Evolutionary conservation across 2,888 invertebrate species (phyloP).

Genomic region (Luffia ferchaultella): DNA sequence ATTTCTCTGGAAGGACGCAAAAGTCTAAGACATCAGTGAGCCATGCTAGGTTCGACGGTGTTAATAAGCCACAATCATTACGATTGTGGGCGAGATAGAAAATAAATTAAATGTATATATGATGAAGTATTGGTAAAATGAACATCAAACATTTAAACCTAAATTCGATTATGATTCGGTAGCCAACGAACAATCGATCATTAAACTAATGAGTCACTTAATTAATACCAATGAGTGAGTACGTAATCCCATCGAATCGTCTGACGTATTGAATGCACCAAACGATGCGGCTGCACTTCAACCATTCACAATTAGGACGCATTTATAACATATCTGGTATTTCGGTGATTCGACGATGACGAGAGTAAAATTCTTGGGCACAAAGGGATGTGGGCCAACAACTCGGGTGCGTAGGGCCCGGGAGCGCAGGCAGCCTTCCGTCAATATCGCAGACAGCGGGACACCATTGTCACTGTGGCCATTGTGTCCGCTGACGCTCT

Average conservation of each 20-base stretch:
- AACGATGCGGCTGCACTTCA: constrained; percentile 15
- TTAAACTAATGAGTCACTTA: not conserved
- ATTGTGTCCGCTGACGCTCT: constrained; percentile 46
- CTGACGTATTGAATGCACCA: constrained; percentile 17
- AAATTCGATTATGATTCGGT: too few species aligned
- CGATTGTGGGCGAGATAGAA: too few species aligned
- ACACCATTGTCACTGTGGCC: constrained; percentile 53
- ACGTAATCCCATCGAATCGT: too few species aligned
- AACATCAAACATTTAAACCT: too few species aligned
- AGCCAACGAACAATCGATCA: too few species aligned
- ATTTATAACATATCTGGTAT: constrained; percentile 35
- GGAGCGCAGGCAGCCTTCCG: constrained; percentile 32
- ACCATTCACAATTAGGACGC: constrained; percentile 32
- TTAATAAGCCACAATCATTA: too few species aligned
- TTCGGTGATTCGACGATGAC: constrained; percentile 37
- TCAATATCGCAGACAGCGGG: constrained; percentile 63
- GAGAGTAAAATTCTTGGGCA: constrained; percentile 46
- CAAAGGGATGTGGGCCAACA: constrained; percentile 30
- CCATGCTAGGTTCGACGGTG: too few species aligned
- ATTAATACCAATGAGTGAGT: not conserved
- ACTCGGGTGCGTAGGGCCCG: constrained; percentile 18
- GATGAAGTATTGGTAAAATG: too few species aligned
- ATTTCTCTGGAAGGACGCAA: too few species aligned
- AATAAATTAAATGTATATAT: too few species aligned
- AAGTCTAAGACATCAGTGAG: too few species aligned